Evolutionary conservation across 2,888 invertebrate genomes (phyloP), one percentile per base, ranked within the genome.

Genomic region (Selenia dentaria): DNA sequence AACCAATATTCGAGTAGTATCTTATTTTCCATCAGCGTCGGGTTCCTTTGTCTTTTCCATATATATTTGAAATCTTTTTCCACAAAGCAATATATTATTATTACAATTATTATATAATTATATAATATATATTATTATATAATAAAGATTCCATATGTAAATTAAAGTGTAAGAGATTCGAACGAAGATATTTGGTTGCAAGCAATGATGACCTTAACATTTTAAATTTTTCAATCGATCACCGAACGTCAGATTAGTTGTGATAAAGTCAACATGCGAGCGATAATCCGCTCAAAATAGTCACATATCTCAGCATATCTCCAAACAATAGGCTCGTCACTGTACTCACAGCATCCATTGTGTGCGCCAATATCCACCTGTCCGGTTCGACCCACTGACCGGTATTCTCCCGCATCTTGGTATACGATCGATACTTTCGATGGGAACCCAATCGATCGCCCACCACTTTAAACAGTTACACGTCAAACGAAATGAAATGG

Each of bases 381-480:
- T 74, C 70, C 56, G 56, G 54, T 59, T 53, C 62, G 78, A 66
- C 79, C 79, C 62, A 83, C 67, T 83, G 79, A 80, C 84, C 83
- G 66, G 66, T 64, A 74, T 80, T 60, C 51, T 14, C 37, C 31
- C 62, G 47, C 59, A 62, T 66, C 56, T 57, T 59, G 61, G 64
- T 61, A 59, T 59, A 39, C 60, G 47, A 74, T 77, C 73, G 61
- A 75, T 76, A 74, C 73, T 71, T 74, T 74, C 73, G 67, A 66
- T 71, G 64, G 59, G 54, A 71, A 66, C 65, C 67, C 66, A 67
- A 68, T 69, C 66, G 64, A 73, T 72, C 67, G 67, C 70, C 72
- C 70, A 78, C 74, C 68, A 59, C 57, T 48, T 59, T 63, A 67
- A 70, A 76, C 70, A 73, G 70, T 73, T 70, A 74, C 56, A 59